Conservation (phyloP, 1,140 invertebrate genomes). For the Metaphire vulgaris region DNA sequence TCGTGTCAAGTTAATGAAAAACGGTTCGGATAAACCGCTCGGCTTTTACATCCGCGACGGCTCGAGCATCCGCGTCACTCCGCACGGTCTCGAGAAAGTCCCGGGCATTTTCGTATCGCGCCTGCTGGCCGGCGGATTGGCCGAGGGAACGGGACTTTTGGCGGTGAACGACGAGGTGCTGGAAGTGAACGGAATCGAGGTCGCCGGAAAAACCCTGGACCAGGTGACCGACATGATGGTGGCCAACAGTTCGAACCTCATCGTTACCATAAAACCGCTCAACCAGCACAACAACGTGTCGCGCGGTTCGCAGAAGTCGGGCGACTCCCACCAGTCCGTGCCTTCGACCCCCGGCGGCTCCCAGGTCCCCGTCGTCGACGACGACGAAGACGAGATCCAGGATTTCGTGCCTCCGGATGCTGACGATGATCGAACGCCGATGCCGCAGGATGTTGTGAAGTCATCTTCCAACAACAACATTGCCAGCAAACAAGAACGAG, state of each 20-base stretch:
- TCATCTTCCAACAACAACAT: too few relatives aligned
- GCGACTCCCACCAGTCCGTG: neutral
- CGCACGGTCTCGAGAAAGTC: constrained; percentile 65
- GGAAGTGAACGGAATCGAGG: constrained; percentile 99
- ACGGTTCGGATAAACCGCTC: constrained; percentile 90
- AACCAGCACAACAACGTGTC: constrained; percentile 51
- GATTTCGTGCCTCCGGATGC: neutral
- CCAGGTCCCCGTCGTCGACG: neutral
- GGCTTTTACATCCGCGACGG: constrained; percentile 86
- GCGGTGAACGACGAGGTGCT: constrained; percentile 98
- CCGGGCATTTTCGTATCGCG: constrained; percentile 84
- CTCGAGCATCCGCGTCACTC: constrained; percentile 71
- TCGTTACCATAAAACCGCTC: constrained; percentile 74
- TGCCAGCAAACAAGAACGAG: too few relatives aligned
- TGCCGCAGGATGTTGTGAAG: too few relatives aligned
- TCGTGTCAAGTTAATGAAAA: constrained; percentile 89
- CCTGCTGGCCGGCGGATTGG: constrained; percentile 62
- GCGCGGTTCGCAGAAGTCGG: neutral
- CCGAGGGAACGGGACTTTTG: constrained; percentile 88
- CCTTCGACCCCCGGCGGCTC: neutral
- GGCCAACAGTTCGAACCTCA: constrained; percentile 96
- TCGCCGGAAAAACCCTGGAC: constrained; percentile 68
- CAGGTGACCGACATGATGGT: constrained; percentile 99
- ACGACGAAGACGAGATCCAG: neutral
- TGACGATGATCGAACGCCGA: too few relatives aligned